Evolutionary conservation across 1,140 invertebrate genomes (phyloP).

Genomic region (Wiebesia pumilae): DNA sequence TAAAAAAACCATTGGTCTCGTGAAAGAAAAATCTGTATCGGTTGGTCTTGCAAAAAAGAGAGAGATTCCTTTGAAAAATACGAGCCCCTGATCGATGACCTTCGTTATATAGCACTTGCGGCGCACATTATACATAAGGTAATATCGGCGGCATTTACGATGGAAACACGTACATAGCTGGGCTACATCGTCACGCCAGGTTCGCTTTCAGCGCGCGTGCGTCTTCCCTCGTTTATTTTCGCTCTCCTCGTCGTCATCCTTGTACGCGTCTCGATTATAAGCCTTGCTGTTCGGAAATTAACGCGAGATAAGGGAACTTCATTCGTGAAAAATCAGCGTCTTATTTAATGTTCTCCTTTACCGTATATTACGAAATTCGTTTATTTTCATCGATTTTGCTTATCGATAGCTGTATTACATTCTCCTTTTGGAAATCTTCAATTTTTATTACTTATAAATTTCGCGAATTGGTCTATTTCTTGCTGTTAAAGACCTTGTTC

Average conservation of each 20-base stretch:
- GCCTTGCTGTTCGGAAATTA: conserved; percentile 47
- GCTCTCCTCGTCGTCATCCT: conserved; percentile 19
- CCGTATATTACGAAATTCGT: not conserved
- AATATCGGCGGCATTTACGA: conserved; percentile 55
- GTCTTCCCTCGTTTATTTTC: conserved; percentile 54
- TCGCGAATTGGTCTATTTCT: not conserved
- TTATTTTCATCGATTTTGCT: not conserved
- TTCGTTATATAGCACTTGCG: conserved; percentile 49
- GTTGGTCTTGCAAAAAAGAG: conserved; percentile 1
- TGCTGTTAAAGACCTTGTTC: conserved; percentile 2
- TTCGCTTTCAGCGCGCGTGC: conserved; percentile 45
- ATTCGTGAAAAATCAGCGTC: not conserved
- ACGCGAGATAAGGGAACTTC: conserved; percentile 44
- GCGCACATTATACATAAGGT: conserved; percentile 43
- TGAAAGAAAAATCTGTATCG: conserved; percentile 24
- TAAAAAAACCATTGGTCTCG: not conserved
- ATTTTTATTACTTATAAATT: not conserved
- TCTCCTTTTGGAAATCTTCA: not conserved
- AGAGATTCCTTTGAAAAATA: conserved; percentile 25
- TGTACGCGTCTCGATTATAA: conserved; percentile 32
- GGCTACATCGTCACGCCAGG: conserved; percentile 56
- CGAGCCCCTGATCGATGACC: conserved; percentile 47
- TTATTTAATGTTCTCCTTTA: not conserved
- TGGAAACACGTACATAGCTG: conserved; percentile 17
- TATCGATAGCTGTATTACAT: conserved; percentile 10